phyloP scores from a whole-genome alignment of 2,888 invertebrate species.

The Nezara viridula region DNA sequence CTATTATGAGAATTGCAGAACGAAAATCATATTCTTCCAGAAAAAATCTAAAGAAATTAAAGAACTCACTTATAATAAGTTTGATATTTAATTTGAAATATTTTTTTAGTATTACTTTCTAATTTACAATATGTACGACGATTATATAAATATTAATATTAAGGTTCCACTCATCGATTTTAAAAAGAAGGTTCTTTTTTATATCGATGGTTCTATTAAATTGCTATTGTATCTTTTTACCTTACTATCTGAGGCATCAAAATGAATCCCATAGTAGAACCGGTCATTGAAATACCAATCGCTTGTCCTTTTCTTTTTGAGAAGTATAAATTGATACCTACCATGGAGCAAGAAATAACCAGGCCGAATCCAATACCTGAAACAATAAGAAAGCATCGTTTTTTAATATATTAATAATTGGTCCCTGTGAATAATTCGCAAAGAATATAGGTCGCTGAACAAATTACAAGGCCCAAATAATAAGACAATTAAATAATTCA shows the following conservation, averaged over 20 bases:
- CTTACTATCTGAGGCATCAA: constrained; percentile 79
- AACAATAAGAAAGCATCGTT: neutral
- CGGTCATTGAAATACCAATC: constrained; percentile 82
- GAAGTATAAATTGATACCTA: constrained; percentile 81
- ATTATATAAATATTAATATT: too few species aligned
- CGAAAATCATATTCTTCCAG: too few species aligned
- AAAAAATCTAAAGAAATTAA: constrained; percentile 71
- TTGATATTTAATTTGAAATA: neutral
- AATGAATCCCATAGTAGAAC: constrained; percentile 82
- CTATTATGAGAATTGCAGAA: constrained; percentile 76
- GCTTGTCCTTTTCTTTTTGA: constrained; percentile 78
- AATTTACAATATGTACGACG: neutral
- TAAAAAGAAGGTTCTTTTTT: too few species aligned
- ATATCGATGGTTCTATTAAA: neutral
- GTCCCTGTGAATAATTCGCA: too few species aligned
- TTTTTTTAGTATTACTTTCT: neutral
- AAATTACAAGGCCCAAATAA: too few species aligned
- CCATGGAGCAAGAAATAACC: constrained; percentile 79
- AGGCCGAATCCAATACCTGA: constrained; percentile 79
- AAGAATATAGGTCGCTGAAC: too few species aligned
- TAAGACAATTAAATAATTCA: too few species aligned
- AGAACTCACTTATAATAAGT: neutral
- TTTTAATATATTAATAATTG: neutral
- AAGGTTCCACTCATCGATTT: too few species aligned
- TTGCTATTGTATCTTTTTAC: constrained; percentile 29